A percentile compares a stretch with the other conserved stretches of the same genome.
These are phyloP conservation scores for Amniataba percoides DNA, from an alignment of 2,797 vertebrate species.

Conservation along the genomic window DNA sequence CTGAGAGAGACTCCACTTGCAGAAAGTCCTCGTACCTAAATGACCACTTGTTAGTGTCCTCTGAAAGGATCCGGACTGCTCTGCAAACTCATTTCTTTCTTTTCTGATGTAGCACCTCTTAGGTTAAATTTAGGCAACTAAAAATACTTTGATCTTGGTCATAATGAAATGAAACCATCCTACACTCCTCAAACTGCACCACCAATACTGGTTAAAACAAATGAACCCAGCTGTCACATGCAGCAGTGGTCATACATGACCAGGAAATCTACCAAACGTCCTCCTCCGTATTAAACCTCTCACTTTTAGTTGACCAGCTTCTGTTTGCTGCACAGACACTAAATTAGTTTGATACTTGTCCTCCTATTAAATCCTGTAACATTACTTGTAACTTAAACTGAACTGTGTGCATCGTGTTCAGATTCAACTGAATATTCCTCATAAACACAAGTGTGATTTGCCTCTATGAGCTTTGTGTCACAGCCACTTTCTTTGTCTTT, in stretches of 20 bases:
- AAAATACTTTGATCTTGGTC: not conserved
- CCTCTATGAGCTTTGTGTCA: not conserved
- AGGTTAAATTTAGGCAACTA: not conserved
- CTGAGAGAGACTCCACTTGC: not conserved
- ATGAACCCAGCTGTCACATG: too few species aligned
- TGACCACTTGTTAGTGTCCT: not conserved
- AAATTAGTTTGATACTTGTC: not conserved
- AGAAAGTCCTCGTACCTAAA: not conserved
- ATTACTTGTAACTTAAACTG: too few species aligned
- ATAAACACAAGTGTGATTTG: too few species aligned
- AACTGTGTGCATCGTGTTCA: too few species aligned
- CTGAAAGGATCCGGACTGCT: not conserved
- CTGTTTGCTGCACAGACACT: not conserved
- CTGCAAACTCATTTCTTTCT: not conserved
- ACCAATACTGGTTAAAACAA: too few species aligned
- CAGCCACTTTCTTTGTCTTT: too few species aligned
- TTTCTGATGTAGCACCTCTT: not conserved
- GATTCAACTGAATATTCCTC: too few species aligned
- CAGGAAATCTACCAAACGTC: too few species aligned
- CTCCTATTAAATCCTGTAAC: too few species aligned
- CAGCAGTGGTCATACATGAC: too few species aligned
- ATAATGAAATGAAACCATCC: not conserved
- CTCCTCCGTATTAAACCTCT: too few species aligned
- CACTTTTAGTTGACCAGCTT: not conserved
- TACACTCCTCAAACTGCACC: not conserved